Conservation (phyloP, 2,888 invertebrate genomes). For the Trichacis sp. region DNA sequence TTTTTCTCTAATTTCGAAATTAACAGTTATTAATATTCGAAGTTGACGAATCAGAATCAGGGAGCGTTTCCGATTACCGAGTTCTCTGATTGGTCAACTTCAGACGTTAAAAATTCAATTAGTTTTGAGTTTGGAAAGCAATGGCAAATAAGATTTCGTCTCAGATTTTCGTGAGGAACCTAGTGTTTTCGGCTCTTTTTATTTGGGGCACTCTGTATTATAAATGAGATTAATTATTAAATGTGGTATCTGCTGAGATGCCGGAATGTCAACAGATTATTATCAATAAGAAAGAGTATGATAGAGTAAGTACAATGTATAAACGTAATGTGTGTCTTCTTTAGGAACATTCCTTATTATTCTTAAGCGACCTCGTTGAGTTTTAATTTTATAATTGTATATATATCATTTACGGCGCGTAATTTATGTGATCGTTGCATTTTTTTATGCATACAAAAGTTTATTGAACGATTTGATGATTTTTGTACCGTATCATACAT, state of each 20-base stretch:
- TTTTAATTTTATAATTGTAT: neutral
- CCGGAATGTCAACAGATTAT: neutral
- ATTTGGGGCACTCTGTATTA: too few species aligned
- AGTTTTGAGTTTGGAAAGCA: too few species aligned
- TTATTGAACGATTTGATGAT: neutral
- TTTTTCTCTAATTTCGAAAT: too few species aligned
- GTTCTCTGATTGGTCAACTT: too few species aligned
- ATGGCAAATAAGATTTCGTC: too few species aligned
- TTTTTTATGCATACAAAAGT: neutral
- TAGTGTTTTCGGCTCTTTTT: too few species aligned
- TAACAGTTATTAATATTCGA: too few species aligned
- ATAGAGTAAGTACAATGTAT: slow-evolving; percentile 1
- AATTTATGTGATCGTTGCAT: neutral
- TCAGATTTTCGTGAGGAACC: too few species aligned
- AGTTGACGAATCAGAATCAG: too few species aligned
- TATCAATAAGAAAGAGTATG: neutral
- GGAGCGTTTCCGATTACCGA: too few species aligned
- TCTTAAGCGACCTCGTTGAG: neutral
- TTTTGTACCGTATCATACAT: neutral
- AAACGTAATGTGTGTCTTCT: slow-evolving; percentile 3
- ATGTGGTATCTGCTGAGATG: slow-evolving; percentile 3
- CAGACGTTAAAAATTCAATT: too few species aligned
- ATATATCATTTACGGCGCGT: neutral
- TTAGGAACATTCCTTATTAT: neutral
- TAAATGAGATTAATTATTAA: too few species aligned